phyloP scores from a whole-genome alignment of 1,140 invertebrate species.

The Lutraria rhynchaena region DNA sequence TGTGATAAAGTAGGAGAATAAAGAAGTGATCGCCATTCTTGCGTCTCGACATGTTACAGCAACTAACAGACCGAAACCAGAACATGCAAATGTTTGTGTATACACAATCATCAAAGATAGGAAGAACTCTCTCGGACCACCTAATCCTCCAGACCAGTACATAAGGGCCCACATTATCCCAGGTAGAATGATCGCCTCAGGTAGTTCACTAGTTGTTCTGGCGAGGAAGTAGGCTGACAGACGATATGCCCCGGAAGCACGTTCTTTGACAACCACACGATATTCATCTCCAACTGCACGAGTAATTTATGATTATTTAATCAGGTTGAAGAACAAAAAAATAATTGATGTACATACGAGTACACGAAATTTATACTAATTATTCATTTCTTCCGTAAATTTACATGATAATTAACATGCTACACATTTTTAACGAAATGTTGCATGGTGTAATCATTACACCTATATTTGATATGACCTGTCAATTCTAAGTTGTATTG shows the following conservation, averaged over 20 bases:
- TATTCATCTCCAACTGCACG: conserved; percentile 91
- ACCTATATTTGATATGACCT: too few relatives aligned
- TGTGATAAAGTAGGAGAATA: conserved; percentile 28
- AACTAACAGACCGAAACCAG: conserved; percentile 7
- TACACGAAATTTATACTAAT: too few relatives aligned
- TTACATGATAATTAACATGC: too few relatives aligned
- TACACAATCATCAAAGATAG: neutral
- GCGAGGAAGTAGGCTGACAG: conserved; percentile 78
- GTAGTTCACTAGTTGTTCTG: neutral
- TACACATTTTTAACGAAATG: too few relatives aligned
- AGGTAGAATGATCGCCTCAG: neutral
- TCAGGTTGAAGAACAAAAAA: too few relatives aligned
- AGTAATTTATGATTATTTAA: too few relatives aligned
- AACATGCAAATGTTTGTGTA: conserved; percentile 8
- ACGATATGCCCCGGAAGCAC: too few relatives aligned
- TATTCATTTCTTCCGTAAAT: too few relatives aligned
- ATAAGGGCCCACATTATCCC: neutral
- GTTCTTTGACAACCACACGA: conserved; percentile 91
- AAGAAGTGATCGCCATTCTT: conserved; percentile 14
- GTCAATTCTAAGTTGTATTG: too few relatives aligned
- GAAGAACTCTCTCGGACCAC: conserved; percentile 8
- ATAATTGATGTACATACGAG: too few relatives aligned
- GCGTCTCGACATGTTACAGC: neutral
- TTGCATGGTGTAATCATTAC: too few relatives aligned
- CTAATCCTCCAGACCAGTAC: conserved; percentile 8